phyloP scores from a whole-genome alignment of 2,797 vertebrate genomes.

The Eulemur albifrons region DNA sequence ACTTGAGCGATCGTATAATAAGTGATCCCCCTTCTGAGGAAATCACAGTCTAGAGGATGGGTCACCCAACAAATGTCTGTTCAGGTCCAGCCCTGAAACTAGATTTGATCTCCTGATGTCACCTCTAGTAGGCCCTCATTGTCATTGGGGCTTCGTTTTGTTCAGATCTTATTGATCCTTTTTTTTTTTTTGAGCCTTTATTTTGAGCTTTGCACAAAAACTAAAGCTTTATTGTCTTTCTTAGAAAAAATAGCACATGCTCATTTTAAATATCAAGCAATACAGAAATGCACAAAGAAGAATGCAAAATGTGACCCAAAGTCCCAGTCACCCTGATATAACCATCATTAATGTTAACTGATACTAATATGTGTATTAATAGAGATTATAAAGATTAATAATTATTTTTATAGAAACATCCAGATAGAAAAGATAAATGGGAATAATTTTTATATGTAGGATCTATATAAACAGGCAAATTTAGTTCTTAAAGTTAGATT shows the following conservation, averaged over 20 bases:
- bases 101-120: neutral
- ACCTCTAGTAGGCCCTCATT: accelerated
- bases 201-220: neutral
- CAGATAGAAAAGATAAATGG: neutral
- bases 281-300: neutral
- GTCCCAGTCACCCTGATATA: neutral
- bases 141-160: neutral
- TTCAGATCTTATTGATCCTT: neutral
- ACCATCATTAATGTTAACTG: neutral
- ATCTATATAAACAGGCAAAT: neutral
- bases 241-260: neutral
- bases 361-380: neutral
- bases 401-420: neutral
- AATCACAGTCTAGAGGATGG: neutral
- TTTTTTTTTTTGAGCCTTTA: neutral
- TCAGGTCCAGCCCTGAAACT: neutral
- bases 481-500: neutral
- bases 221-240: neutral
- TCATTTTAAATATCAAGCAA: neutral
- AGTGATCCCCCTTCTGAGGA: neutral
- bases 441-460: neutral
- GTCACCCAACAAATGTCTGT: neutral
- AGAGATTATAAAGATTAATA: neutral
- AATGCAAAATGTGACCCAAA: neutral
- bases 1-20: neutral